Conservation (phyloP, 2,113 vertebrate species). For the Candoia aspera region DNA sequence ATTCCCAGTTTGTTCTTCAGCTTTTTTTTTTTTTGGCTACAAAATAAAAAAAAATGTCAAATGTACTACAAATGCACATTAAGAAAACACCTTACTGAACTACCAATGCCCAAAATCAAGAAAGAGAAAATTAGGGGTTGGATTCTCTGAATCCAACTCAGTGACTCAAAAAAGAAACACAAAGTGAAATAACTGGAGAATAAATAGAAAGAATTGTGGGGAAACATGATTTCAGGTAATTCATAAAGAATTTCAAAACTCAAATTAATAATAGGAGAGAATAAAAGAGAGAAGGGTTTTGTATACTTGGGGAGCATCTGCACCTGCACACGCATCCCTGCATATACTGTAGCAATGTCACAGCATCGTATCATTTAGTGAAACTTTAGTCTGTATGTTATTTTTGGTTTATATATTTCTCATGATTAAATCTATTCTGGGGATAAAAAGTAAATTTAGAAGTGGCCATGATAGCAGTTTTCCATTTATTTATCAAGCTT, state of each 20-base stretch:
- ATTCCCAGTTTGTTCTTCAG: background rate
- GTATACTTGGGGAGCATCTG: background rate
- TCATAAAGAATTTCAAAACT: fast-evolving
- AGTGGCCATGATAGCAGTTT: too few species aligned
- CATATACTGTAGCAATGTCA: background rate
- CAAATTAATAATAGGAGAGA: background rate
- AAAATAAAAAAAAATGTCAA: background rate
- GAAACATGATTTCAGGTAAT: fast-evolving
- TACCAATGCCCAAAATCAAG: background rate
- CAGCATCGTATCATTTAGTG: background rate
- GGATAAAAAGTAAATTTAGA: background rate
- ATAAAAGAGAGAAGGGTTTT: background rate
- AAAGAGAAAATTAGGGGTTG: background rate
- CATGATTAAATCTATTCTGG: background rate
- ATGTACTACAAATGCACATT: background rate
- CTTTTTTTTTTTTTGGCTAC: background rate
- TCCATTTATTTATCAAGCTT: background rate
- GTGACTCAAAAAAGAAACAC: background rate
- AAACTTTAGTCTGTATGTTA: background rate
- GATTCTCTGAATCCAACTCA: background rate
- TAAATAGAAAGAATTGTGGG: background rate
- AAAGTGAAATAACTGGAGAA: background rate
- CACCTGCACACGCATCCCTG: background rate
- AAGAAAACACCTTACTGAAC: background rate
- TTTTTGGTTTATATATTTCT: background rate